Evolutionary conservation across 2,888 invertebrate species (phyloP).

Genomic region (Drosophila anceps): DNA sequence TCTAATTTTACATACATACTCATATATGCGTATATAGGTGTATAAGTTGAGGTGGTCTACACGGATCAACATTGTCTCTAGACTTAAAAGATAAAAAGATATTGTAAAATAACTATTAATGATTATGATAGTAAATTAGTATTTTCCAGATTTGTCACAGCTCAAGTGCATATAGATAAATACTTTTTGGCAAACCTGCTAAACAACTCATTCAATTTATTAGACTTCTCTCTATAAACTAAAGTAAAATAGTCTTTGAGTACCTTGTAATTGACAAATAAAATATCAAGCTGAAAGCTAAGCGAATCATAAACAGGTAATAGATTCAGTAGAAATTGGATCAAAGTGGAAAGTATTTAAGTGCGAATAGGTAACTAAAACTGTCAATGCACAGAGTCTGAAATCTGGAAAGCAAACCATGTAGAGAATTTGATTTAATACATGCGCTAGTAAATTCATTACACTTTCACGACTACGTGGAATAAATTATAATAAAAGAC

Average conservation of each 20-base stretch:
- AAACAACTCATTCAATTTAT: not conserved
- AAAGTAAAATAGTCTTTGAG: not conserved
- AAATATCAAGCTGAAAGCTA: not conserved
- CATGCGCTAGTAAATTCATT: constrained; percentile 69
- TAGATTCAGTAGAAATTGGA: not conserved
- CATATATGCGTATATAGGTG: no score
- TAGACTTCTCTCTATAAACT: not conserved
- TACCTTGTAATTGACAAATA: not conserved
- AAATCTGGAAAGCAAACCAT: not conserved
- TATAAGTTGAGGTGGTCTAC: no score
- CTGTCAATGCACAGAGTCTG: not conserved
- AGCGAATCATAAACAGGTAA: not conserved
- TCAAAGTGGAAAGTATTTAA: constrained; percentile 2
- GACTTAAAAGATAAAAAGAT: no score
- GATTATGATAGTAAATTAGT: no score
- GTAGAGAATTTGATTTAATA: constrained; percentile 48
- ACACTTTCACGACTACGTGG: constrained; percentile 70
- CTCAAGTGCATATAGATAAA: no score
- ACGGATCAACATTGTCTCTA: no score
- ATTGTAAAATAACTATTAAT: no score
- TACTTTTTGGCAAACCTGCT: no score
- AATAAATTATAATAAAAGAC: constrained; percentile 68
- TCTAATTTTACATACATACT: no score
- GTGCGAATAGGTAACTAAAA: not conserved
- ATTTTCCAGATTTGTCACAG: no score